Evolutionary conservation across 2,888 invertebrate genomes (phyloP).

Genomic region (Trilocha varians): DNA sequence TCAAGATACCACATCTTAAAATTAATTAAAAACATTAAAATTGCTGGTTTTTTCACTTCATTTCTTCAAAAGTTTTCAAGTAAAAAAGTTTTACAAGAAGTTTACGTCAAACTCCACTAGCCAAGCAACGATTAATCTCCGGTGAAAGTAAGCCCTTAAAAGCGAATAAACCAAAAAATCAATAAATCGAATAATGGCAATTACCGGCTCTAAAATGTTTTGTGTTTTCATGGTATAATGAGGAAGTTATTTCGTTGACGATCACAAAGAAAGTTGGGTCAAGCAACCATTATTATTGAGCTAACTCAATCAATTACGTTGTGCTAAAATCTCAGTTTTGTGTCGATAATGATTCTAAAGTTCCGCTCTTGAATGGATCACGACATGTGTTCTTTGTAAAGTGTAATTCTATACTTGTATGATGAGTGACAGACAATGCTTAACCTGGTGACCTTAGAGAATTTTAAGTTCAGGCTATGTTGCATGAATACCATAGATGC

Average conservation of each 20-base stretch:
- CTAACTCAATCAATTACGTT: slow-evolving; percentile 28
- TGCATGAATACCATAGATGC: too few species aligned
- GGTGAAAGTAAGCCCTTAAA: not conserved
- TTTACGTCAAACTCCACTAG: not conserved
- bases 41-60: too few species aligned
- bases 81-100: too few species aligned
- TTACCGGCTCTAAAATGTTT: slow-evolving; percentile 12
- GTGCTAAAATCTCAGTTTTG: slow-evolving; percentile 24
- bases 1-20: too few species aligned
- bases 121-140: not conserved
- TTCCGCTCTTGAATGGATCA: not conserved
- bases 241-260: slow-evolving; percentile 26
- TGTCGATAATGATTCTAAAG: slow-evolving; percentile 20
- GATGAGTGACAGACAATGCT: too few species aligned
- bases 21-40: too few species aligned
- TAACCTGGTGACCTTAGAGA: too few species aligned
- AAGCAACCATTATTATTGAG: slow-evolving; percentile 23
- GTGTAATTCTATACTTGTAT: too few species aligned
- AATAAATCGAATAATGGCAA: slow-evolving; percentile 10
- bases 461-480: too few species aligned
- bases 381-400: not conserved
- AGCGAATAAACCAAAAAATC: slow-evolving; percentile 9
- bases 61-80: too few species aligned
- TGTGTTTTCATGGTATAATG: slow-evolving; percentile 22
- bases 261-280: slow-evolving; percentile 29